These are phyloP conservation scores for Meriones psammophilus DNA, from an alignment of 2,797 vertebrate genomes.

Conservation along the genomic window DNA sequence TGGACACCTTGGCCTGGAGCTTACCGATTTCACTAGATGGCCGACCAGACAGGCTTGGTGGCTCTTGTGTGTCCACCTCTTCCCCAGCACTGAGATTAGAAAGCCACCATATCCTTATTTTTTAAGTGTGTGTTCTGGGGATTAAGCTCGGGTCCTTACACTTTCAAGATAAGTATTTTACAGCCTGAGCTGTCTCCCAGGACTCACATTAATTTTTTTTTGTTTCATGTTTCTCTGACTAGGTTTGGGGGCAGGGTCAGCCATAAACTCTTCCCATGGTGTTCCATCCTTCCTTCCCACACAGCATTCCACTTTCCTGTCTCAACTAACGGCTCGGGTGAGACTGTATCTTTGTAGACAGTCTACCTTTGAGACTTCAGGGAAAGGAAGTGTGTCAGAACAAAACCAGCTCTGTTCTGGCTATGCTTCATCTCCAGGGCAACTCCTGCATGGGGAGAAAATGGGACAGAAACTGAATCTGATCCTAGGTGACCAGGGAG, in stretches of 20 bases:
- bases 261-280: constrained; percentile 59
- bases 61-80: neutral
- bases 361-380: constrained; percentile 64
- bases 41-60: neutral
- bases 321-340: constrained; percentile 19
- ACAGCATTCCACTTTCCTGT: constrained; percentile 36
- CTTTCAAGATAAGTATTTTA: neutral
- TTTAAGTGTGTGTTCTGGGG: neutral
- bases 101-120: neutral
- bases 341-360: constrained; percentile 60
- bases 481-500: neutral
- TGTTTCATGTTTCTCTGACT: constrained; percentile 69
- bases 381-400: constrained; percentile 50
- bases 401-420: constrained; percentile 63
- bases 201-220: neutral
- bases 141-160: neutral
- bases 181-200: neutral
- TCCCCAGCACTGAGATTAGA: neutral
- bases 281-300: constrained; percentile 63
- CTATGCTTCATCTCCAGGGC: constrained; percentile 36
- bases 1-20: neutral
- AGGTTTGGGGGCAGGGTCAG: constrained; percentile 63
- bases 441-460: neutral
- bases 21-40: neutral
- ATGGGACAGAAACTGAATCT: neutral